Evolutionary conservation across 2,797 vertebrate genomes (phyloP).

Genomic region (Peromyscus melanophrys): DNA sequence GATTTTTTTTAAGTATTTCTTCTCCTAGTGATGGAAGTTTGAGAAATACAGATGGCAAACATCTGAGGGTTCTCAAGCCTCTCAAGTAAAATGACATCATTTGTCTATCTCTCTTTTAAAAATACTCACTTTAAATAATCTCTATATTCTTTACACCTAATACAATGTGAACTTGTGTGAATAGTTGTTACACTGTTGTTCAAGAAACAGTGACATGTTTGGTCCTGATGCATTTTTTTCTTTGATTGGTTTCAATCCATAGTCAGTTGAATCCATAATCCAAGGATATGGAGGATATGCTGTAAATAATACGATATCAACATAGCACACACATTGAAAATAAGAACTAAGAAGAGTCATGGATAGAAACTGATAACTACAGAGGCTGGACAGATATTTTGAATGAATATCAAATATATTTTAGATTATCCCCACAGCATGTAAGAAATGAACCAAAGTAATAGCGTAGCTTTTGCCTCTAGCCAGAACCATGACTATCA

Average conservation of each 20-base stretch:
- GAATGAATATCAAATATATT: neutral
- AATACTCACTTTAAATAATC: neutral
- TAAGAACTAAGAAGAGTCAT: neutral
- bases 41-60: neutral
- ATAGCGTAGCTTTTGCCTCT: neutral
- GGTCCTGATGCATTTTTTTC: neutral
- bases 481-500: neutral
- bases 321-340: neutral
- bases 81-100: neutral
- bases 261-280: neutral
- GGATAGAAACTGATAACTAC: neutral
- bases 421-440: neutral
- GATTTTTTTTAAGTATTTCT: neutral
- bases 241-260: neutral
- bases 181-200: neutral
- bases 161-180: neutral
- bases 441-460: neutral
- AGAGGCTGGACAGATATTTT: neutral
- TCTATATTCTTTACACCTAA: neutral
- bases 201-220: neutral
- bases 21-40: neutral
- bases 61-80: neutral
- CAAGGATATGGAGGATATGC: neutral
- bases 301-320: neutral
- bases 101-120: too few relatives aligned